Evolutionary conservation across 2,797 vertebrate species (phyloP), one percentile per base, ranked within the genome.

Genomic region (Limosa lapponica): DNA sequence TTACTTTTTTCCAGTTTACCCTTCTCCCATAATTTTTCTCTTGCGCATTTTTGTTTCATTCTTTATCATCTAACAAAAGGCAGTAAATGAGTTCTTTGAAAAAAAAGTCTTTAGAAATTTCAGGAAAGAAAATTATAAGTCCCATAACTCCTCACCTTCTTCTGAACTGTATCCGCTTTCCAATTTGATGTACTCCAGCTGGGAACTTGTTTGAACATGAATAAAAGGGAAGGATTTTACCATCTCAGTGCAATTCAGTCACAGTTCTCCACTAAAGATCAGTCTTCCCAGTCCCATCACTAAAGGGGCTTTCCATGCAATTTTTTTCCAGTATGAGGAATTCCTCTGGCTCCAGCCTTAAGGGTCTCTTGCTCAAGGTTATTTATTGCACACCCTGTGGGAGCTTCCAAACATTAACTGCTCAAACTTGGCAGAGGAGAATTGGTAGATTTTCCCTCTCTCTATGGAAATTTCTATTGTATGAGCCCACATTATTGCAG

Each of bases 231-330:
- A 82, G 16, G 57, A 87, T 87, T 95, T 95, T 92, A 67, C 49
- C 16, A 43, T 73, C 18, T 37, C 81, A 64, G 24, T 73, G 34
- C 48, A 91, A 85, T 89, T 95, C 55, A 92, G 71, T 48, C 77
- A 82, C 59, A 88, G 59, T 44, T 91, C 67, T 73, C 13, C 30
- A 28, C 43, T 89, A 46, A 82, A 90, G 32, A 70, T 94, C 32
- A 12, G 24, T 44, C 57, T 82, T 95, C 78, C 37, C 52, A 80
- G 74, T 82, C 57, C 34, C 78, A 54, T 69, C 59, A 87, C 48
- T 66, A 16, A 87, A 89, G 91, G 95, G 93, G 18, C 52, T 96
- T 96, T 95, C 88, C 94, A 61, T 24, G 34, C 24, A 57, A 13
- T 62, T 81, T 86, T 87, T 82, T 75, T 72, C n/a, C 27, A 37